Evolutionary conservation across 1,140 invertebrate species (phyloP).

Genomic region (Lepidurus packardi): DNA sequence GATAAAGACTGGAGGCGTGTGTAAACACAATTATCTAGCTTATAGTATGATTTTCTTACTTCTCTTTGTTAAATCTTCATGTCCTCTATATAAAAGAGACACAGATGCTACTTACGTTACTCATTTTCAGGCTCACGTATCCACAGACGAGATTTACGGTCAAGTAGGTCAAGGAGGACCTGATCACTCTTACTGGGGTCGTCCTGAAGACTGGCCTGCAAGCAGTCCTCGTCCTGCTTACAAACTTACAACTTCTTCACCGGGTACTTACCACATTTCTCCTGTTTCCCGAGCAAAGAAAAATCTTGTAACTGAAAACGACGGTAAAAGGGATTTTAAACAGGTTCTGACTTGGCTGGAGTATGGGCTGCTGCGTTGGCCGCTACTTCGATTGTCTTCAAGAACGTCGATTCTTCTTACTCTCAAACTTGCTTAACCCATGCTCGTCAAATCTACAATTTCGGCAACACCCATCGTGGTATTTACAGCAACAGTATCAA

Average conservation of each 20-base stretch:
- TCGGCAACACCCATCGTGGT: slow-evolving; percentile 53
- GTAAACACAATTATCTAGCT: background rate
- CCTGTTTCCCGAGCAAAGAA: too few relatives aligned
- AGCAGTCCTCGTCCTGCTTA: slow-evolving; percentile 43
- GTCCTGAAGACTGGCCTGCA: slow-evolving; percentile 44
- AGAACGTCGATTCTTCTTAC: slow-evolving; percentile 48
- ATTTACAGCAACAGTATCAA: slow-evolving; percentile 55
- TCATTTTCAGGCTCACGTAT: slow-evolving; percentile 5
- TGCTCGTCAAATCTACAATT: slow-evolving; percentile 54
- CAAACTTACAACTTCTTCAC: slow-evolving; percentile 39
- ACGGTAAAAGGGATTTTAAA: background rate
- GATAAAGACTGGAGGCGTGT: background rate
- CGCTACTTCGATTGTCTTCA: slow-evolving; percentile 50
- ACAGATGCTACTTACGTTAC: background rate
- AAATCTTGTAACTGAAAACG: too few relatives aligned
- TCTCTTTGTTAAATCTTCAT: background rate
- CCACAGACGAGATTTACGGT: slow-evolving; percentile 36
- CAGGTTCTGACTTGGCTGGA: slow-evolving; percentile 34
- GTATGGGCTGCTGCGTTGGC: slow-evolving; percentile 45
- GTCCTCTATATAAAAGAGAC: background rate
- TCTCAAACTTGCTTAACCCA: slow-evolving; percentile 49
- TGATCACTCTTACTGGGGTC: slow-evolving; percentile 41
- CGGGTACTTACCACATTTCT: slow-evolving; percentile 33
- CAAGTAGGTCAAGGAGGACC: slow-evolving; percentile 39
- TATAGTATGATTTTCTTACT: slow-evolving; percentile 31